phyloP scores from a whole-genome alignment of 2,113 vertebrate genomes.

The Microcebus griseorufus region DNA sequence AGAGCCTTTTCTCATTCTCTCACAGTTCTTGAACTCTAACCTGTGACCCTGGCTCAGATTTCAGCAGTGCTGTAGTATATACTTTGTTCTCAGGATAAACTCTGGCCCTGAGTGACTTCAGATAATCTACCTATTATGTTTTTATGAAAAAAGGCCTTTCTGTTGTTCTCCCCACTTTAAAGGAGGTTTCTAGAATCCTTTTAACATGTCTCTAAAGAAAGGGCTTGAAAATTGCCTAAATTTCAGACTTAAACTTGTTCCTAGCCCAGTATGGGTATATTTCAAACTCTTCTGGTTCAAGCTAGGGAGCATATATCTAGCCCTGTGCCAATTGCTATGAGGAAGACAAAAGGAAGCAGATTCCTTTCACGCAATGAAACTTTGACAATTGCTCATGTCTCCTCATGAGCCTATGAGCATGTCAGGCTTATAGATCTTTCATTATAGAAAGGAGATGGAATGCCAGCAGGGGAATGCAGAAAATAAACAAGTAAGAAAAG shows the following conservation, averaged over 20 bases:
- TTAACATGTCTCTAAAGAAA: constrained; percentile 15
- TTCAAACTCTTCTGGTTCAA: constrained; percentile 13
- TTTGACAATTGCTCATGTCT: not conserved
- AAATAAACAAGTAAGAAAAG: not conserved
- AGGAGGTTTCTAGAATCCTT: not conserved
- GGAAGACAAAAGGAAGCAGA: not conserved
- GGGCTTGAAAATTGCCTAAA: not conserved
- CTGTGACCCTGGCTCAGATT: not conserved
- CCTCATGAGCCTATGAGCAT: not conserved
- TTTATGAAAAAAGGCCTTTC: not conserved
- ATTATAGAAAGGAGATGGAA: not conserved
- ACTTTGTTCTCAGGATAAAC: not conserved
- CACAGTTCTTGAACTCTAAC: constrained; percentile 2
- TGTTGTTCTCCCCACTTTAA: not conserved
- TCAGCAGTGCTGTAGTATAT: not conserved
- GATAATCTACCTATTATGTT: not conserved
- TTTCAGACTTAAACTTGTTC: not conserved
- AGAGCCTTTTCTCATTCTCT: constrained; percentile 25
- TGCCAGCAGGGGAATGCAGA: not conserved
- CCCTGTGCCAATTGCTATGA: not conserved
- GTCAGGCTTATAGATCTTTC: not conserved
- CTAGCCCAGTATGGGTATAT: not conserved
- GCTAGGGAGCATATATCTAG: not conserved
- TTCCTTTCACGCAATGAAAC: not conserved
- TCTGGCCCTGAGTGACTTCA: not conserved